Evolutionary conservation across 2,888 invertebrate species (phyloP), one percentile per base, ranked within the genome.

Genomic region (Hymenopus coronatus): DNA sequence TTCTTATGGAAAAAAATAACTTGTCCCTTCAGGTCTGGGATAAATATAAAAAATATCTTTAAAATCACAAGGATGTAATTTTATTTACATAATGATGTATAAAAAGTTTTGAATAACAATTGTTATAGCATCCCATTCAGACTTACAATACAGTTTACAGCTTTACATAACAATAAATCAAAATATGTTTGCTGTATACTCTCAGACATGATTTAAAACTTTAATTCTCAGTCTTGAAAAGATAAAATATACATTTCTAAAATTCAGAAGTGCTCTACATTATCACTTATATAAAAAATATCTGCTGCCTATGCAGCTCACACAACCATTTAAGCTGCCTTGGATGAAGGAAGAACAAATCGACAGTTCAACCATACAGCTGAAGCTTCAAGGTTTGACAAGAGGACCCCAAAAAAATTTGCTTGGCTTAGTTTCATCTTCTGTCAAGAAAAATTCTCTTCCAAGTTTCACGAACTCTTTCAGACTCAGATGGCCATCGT

Each of bases 351-450:
- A 20, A 70, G 54, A 70, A 70, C 54, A 70, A 70, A 70, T 70
- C 54, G 12, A 12, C 12, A 8, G 6, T 20, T 70, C 20, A 20
- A 4, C 4, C 54, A 70, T 70, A 70, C 25, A 20, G 54, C 54
- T 70, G 3, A 70, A 20, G 54, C 15, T 86, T 86, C 70, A 88
- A 3, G 88, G 88, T 8, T 83, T 85, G 40, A 88, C 81, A 30
- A 97, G 94, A 14, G 97, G 97, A 54, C 97, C 97, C 97, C 97
- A 98, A 92, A 97, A 97, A 94, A 97, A 96, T 93, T 96, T 97
- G 91, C 97, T 97, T 90, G 97, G 96, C 91, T 95, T 95, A 4
- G 94, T 94, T 91, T 96, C 95, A 92, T 97, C 96, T 92, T 97
- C 97, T 0, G 96, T 96, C 88, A 96, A 93, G 93, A 97, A 97